Evolutionary conservation across 2,888 invertebrate genomes (phyloP).

Genomic region (Drosophila prostipennis): DNA sequence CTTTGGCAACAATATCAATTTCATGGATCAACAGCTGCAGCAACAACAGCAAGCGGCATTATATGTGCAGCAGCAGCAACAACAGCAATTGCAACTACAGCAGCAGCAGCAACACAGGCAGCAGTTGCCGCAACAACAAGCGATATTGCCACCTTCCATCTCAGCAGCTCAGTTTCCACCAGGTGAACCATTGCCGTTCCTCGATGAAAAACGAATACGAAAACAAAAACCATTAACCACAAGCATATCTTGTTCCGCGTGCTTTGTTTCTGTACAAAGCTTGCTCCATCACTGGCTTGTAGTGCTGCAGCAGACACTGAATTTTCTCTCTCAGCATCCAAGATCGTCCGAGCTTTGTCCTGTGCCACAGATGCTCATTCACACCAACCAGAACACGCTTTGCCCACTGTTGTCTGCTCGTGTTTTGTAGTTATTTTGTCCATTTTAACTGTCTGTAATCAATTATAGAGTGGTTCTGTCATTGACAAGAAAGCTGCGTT

Average conservation of each 20-base stretch:
- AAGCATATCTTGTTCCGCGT: conserved; percentile 39
- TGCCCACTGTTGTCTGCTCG: conserved; percentile 41
- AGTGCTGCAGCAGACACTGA: conserved; percentile 45
- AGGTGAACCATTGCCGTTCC: conserved; percentile 53
- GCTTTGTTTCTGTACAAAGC: conserved; percentile 74
- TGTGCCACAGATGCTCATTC: conserved; percentile 22
- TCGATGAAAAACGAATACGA: conserved; percentile 17
- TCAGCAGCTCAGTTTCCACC: conserved; percentile 54
- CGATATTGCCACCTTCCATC: conserved; percentile 50
- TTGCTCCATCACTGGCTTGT: conserved; percentile 61
- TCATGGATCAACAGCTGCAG: conserved; percentile 49
- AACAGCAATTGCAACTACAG: conserved; percentile 21
- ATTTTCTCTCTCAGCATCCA: conserved; percentile 6
- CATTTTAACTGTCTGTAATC: conserved; percentile 2
- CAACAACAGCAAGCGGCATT: conserved; percentile 50
- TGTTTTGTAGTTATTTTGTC: conserved; percentile 29
- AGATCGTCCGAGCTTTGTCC: conserved; percentile 25
- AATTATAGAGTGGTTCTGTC: conserved; percentile 17
- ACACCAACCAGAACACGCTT: conserved; percentile 36
- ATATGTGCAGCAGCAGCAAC: conserved; percentile 57
- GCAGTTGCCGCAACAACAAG: conserved; percentile 32
- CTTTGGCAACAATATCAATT: conserved; percentile 41
- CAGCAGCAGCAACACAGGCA: conserved; percentile 38
- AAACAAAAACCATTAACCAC: conserved; percentile 33
- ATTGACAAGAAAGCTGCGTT: conserved; percentile 28